Percentiles rank a stretch among this genome's conserved stretches.
phyloP scores from a whole-genome alignment of 1,140 invertebrate species.

The Gonioctena quinquepunctata region DNA sequence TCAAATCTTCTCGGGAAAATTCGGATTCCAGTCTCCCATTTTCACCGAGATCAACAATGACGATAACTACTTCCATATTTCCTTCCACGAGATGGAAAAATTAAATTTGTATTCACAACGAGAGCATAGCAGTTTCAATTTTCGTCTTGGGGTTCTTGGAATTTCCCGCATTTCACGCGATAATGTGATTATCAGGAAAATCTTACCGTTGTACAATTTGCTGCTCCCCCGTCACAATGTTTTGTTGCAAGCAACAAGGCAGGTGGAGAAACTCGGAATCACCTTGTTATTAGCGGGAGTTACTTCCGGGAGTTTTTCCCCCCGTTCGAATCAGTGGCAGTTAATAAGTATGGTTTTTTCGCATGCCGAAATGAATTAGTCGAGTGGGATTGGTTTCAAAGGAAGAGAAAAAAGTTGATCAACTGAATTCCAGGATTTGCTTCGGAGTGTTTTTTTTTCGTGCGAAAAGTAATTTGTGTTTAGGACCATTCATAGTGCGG shows the following conservation, averaged over 20 bases:
- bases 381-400: not conserved
- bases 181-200: slow-evolving; percentile 11
- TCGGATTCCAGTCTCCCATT: not conserved
- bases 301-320: not conserved
- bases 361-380: not conserved
- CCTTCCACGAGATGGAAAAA: not conserved
- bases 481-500: too few relatives aligned
- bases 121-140: not conserved
- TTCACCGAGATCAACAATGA: not conserved
- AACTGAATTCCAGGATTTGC: too few relatives aligned
- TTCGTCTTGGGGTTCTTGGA: not conserved
- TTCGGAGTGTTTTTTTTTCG: too few relatives aligned
- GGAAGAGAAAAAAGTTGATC: not conserved
- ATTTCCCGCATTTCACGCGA: slow-evolving; percentile 1
- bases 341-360: not conserved
- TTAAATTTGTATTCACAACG: not conserved
- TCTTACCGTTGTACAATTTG: not conserved
- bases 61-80: not conserved
- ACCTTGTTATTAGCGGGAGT: not conserved
- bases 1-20: not conserved
- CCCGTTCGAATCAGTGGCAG: not conserved
- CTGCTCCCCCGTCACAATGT: not conserved
- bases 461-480: too few relatives aligned
- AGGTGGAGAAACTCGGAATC: not conserved
- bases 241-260: slow-evolving; percentile 8